Percentiles rank a stretch among this genome's conserved stretches.
These are phyloP conservation scores for Steinernema carpocapsae DNA, from an alignment of 2,888 invertebrate genomes.

Conservation along the genomic window DNA sequence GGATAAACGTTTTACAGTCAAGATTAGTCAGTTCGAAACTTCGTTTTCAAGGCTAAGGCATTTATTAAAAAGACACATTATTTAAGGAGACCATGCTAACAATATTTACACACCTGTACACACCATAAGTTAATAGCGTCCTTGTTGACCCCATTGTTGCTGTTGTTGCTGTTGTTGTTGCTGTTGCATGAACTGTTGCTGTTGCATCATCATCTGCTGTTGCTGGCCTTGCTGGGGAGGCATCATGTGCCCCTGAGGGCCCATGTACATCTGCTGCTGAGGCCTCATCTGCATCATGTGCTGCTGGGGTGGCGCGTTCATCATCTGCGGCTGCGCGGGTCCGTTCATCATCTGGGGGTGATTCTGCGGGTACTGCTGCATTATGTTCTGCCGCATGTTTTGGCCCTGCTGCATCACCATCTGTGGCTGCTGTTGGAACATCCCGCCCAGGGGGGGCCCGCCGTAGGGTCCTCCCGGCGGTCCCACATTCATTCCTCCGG, in stretches of 20 bases:
- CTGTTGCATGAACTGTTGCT: conserved; percentile 34
- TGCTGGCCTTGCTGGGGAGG: conserved; percentile 26
- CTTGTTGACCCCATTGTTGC: conserved; percentile 33
- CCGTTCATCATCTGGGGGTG: too few species aligned
- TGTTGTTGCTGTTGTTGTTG: too few species aligned
- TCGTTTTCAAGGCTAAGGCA: too few species aligned
- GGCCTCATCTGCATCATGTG: conserved; percentile 3
- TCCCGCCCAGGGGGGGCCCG: neutral
- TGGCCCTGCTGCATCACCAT: conserved; percentile 13
- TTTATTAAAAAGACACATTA: too few species aligned
- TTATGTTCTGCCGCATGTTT: conserved; percentile 27
- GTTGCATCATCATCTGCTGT: conserved; percentile 40
- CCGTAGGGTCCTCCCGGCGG: conserved; percentile 32
- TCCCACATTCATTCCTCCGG: conserved; percentile 9
- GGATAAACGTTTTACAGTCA: too few species aligned
- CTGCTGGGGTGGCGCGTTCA: neutral
- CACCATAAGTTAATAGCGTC: neutral
- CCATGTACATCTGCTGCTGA: conserved; percentile 39
- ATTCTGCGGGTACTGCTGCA: neutral
- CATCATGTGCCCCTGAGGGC: conserved; percentile 18
- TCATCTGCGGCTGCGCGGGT: conserved; percentile 38
- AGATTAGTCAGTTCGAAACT: too few species aligned
- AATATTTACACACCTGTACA: conserved; percentile 19
- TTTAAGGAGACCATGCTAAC: too few species aligned
- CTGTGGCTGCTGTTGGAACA: conserved; percentile 36